Base-by-base conservation (phyloP, 2,113 vertebrate species). In the Prionailurus bengalensis region DNA sequence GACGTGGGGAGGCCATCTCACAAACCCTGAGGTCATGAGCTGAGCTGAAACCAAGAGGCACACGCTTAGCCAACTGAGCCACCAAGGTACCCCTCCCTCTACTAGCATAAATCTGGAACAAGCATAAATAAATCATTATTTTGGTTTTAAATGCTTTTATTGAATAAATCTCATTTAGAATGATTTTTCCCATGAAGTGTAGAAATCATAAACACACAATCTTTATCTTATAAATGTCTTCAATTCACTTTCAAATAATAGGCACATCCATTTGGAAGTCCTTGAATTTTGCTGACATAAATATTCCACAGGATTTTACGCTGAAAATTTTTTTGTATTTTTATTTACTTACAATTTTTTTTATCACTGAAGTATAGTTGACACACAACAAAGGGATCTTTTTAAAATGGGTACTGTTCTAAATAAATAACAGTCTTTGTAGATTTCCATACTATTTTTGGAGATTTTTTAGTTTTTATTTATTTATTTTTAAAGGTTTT, bases 311-410 rank as follows among this genome's bases (percentile, higher is more conserved):
- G 12, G 4, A 55, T 25, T 83, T 74, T 74, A 74, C 7, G 39
- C 71, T 74, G 39, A 73, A 74, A 74, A 7, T 14, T 42, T 42
- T 74, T 74, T 74, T 74, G 39, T 74, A 74, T 55, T 82, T 80
- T 91, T 82, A 74, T 92, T 48, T 9, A 79, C 36, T 58, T 42
- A 48, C 23, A 80, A 76, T 55, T 97, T 97, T 97, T 95, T 96
- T 25, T 74, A 74, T 45, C 45, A 74, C 13, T 74, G 73, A 71
- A 71, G n/a, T 36, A 36, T 36, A 71, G 70, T 10, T 71, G n/a
- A 71, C 33, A 39, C 36, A 21, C 17, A 39, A 25, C 0, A 12
- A 73, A 45, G 42, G 73, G 4, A 45, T 29, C 39, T 45, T 76
- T 45, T 76, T 29, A 36, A 89, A 83, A 83, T 53, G 78, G 21